Evolutionary conservation across 2,113 vertebrate species (phyloP).

Genomic region (Albula goreensis): DNA sequence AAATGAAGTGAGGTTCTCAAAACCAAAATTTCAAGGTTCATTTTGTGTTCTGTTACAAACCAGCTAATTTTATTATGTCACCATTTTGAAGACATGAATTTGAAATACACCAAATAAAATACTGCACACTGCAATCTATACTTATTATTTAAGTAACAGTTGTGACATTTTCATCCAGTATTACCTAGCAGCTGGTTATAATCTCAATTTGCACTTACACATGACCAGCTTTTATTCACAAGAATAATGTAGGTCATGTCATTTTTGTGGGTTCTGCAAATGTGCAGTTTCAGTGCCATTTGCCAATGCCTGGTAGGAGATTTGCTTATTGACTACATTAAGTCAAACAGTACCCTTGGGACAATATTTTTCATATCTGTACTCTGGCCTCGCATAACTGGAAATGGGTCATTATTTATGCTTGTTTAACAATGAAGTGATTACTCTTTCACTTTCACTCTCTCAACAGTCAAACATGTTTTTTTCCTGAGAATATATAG

Average conservation of each 20-base stretch:
- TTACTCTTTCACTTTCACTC: neutral
- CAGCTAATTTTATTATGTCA: too few relatives aligned
- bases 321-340: neutral
- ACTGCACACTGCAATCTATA: too few relatives aligned
- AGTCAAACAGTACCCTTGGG: neutral
- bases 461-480: neutral
- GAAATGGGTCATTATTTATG: neutral
- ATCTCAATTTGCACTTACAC: too few relatives aligned
- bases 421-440: neutral
- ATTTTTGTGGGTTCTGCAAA: neutral
- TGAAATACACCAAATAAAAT: too few relatives aligned
- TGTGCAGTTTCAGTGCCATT: neutral
- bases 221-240: conserved; percentile 15
- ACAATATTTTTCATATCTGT: neutral
- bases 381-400: neutral
- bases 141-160: too few relatives aligned
- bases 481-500: too few relatives aligned
- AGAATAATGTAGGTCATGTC: conserved; percentile 23
- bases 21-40: too few relatives aligned
- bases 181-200: too few relatives aligned
- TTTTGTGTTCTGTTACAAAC: too few relatives aligned
- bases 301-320: neutral
- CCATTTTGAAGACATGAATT: too few relatives aligned
- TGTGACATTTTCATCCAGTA: too few relatives aligned
- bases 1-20: too few relatives aligned